phyloP scores from a whole-genome alignment of 2,797 vertebrate genomes.

The Melanitta fusca region DNA sequence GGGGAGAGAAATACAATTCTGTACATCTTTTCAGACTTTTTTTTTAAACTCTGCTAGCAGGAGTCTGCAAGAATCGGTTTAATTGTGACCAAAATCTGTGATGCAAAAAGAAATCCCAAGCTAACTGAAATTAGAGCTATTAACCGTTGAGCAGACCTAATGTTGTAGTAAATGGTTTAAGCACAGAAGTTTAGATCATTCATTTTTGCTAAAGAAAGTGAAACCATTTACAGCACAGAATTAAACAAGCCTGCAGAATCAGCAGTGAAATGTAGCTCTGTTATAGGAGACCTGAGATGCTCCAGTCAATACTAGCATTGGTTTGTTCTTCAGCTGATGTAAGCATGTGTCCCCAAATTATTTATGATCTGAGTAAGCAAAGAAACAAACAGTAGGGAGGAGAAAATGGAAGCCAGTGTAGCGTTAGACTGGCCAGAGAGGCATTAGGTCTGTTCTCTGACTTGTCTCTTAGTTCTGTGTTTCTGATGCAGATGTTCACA shows the following conservation, averaged over 20 bases:
- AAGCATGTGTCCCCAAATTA: not conserved
- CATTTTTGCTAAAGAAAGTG: not conserved
- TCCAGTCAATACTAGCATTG: not conserved
- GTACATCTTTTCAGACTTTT: not conserved
- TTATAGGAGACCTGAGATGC: not conserved
- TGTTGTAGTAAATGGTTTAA: not conserved
- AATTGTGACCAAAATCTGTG: not conserved
- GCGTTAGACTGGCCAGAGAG: not conserved
- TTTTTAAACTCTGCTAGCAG: not conserved
- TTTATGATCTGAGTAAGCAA: not conserved
- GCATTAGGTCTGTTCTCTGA: not conserved
- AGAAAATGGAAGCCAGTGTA: not conserved
- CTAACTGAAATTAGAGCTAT: not conserved
- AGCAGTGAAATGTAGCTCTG: not conserved
- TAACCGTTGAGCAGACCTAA: not conserved
- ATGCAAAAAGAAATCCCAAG: not conserved
- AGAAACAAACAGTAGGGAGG: not conserved
- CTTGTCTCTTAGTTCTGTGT: not conserved
- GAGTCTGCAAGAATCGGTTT: not conserved
- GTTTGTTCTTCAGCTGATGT: not conserved
- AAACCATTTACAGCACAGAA: not conserved
- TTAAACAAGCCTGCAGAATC: not conserved
- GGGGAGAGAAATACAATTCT: not conserved
- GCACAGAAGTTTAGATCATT: not conserved
- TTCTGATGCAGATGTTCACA: not conserved